Evolutionary conservation across 2,888 invertebrate genomes (phyloP).

Genomic region (Spodoptera littoralis): DNA sequence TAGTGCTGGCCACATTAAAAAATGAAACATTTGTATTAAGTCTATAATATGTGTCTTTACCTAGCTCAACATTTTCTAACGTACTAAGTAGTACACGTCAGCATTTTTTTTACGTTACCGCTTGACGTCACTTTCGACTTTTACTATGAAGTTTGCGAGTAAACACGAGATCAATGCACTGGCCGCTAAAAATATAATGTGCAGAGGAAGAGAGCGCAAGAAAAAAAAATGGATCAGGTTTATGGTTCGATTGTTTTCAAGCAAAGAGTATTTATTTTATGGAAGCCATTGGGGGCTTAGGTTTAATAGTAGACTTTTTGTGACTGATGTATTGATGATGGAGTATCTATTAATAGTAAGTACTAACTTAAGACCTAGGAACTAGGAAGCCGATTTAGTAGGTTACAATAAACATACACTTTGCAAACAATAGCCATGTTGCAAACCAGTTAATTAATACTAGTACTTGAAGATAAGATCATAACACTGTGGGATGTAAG

Average conservation of each 20-base stretch:
- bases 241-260: not conserved
- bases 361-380: constrained; percentile 39
- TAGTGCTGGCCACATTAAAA: not conserved
- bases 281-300: no score
- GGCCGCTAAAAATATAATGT: constrained; percentile 34
- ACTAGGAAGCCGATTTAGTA: constrained; percentile 58
- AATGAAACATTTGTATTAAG: no score
- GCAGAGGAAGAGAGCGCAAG: constrained; percentile 17
- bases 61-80: no score
- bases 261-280: not conserved
- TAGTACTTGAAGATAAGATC: constrained; percentile 42
- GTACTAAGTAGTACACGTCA: constrained; percentile 2
- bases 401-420: constrained; percentile 44
- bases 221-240: not conserved
- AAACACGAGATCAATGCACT: constrained; percentile 28
- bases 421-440: constrained; percentile 51
- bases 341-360: no score
- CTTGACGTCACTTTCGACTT: constrained; percentile 41
- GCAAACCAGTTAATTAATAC: constrained; percentile 50
- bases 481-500: constrained; percentile 47
- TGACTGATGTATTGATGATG: not conserved
- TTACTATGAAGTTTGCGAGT: constrained; percentile 24
- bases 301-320: no score
- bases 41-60: no score
- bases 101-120: constrained; percentile 20